Evolutionary conservation across 2,113 vertebrate species (phyloP), one percentile per base, ranked within the genome.

Genomic region (Burhinus oedicnemus): DNA sequence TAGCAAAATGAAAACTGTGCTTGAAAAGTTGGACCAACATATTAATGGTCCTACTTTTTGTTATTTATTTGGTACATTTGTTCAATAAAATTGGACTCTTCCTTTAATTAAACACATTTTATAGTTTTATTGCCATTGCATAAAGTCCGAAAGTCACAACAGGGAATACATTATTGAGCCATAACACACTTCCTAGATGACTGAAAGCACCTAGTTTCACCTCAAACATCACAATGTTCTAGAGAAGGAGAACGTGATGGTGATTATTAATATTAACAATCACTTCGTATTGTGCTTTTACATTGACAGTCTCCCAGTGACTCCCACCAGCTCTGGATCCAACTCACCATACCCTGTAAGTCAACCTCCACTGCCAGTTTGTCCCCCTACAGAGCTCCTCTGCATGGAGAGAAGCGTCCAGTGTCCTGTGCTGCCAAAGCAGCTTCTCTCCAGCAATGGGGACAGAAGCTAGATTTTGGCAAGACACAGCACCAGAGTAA

Each of bases 91-190:
- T 64, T 36, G 57, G 65, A 51, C 30, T 91, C 75, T 92, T 89
- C 76, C 80, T 86, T 95, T 96, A 97, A 96, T 97, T 97, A 97
- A 97, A 96, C 45, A 71, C 20, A 23, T 91, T 96, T 94, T 95
- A 90, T 90, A 84, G 83, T 85, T 95, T 82, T 80, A 95, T 82
- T 70, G 71, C 81, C 68, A 44, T 61, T 83, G 27, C 81, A 93
- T 76, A 45, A 95, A 95, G 83, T 60, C 92, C 74, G 82, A 86
- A 96, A 93, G 71, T 86, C 57, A 69, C 71, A 85, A 90, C n/a
- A 89, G 95, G 71, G 95, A 92, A 86, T 86, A 84, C 0, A 3
- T 81, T 95, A 86, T 25, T 61, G 64, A 96, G 71, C 52, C 64
- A 91, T 70, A 91, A 79, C 80, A 89, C 40, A 38, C 60, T 79